Evolutionary conservation across 1,140 invertebrate genomes (phyloP), one percentile per base, ranked within the genome.

Genomic region (Neodiprion fabricii): DNA sequence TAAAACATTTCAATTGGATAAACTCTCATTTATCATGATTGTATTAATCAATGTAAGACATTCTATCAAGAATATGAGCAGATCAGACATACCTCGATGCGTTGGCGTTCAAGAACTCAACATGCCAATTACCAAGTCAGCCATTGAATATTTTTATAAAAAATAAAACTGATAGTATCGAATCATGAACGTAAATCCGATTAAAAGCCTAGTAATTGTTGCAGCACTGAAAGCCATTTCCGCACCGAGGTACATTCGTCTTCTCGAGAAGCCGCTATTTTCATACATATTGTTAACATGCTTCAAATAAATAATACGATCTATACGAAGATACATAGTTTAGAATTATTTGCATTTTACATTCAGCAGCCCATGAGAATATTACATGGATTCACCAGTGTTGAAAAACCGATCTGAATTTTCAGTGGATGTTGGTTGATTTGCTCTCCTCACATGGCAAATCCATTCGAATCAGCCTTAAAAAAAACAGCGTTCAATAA

Each of bases 61-160:
- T 61, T 61, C 11, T 61, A 61, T 61, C 53, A 61, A 61, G 53
- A 61, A 61, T 61, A 61, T 61, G 11, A 17, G 53, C 53, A 61
- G 53, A 9, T 40, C 28, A 40, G 5, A 61, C 53, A 61, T 61
- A 61, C 53, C 53, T 61, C 53, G 53, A 61, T 61, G 53, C 53
- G 9, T 61, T 17, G n/a, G n/a, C 53, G 11, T 61, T n/a, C n/a
- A 61, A 61, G 1, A 61, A 61, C 4, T 9, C n/a, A 61, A 11
- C 11, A 14, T 61, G n/a, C 53, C 53, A 61, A 40, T 61, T 17
- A 61, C 53, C 11, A 61, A 61, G n/a, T 61, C 53, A 61, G 53
- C n/a, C 53, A 61, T 14, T 61, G 53, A 61, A 61, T 61, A 61
- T 61, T 61, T 61, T 61, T 61, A 61, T 61, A 61, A 61, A 61